Percentiles rank a stretch among this genome's conserved stretches.
Evolutionary conservation across 2,797 vertebrate species (phyloP).

Genomic region (Chrosomus eos): DNA sequence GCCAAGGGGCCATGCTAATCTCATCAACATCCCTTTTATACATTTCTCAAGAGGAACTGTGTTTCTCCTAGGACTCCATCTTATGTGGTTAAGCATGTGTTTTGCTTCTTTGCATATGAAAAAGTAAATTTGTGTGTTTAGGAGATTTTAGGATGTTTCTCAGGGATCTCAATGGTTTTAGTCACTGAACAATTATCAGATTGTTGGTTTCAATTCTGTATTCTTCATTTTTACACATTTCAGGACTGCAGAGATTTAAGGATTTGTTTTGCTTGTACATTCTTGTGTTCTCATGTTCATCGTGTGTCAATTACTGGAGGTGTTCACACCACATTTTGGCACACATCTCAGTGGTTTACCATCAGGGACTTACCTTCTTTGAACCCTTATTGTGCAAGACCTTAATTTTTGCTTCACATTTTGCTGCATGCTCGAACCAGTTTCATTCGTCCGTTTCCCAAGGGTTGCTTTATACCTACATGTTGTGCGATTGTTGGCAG

Average conservation of each 20-base stretch:
- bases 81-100: slow-evolving; percentile 25
- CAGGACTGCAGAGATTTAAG: neutral
- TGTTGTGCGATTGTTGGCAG: slow-evolving; percentile 18
- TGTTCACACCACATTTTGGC: slow-evolving; percentile 25
- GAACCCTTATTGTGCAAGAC: slow-evolving; percentile 43
- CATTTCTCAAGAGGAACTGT: slow-evolving; percentile 23
- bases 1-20: slow-evolving; percentile 37
- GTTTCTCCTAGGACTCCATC: slow-evolving; percentile 33
- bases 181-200: neutral
- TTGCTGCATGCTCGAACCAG: slow-evolving; percentile 42
- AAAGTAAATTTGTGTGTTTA: slow-evolving; percentile 35
- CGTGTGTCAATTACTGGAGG: slow-evolving; percentile 6
- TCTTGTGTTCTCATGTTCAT: neutral
- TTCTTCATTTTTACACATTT: neutral
- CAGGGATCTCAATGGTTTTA: slow-evolving; percentile 19
- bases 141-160: slow-evolving; percentile 25
- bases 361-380: slow-evolving; percentile 6
- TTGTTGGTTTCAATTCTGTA: neutral
- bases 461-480: slow-evolving; percentile 50
- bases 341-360: slow-evolving; percentile 2
- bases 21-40: slow-evolving; percentile 42
- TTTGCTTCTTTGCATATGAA: slow-evolving; percentile 45
- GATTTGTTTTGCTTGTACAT: neutral
- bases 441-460: slow-evolving; percentile 2
- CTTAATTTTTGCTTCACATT: neutral